These are phyloP conservation scores for Actinostola sp. DNA, from an alignment of 92 coral and sea anemone genomes.

Conservation along the genomic window DNA sequence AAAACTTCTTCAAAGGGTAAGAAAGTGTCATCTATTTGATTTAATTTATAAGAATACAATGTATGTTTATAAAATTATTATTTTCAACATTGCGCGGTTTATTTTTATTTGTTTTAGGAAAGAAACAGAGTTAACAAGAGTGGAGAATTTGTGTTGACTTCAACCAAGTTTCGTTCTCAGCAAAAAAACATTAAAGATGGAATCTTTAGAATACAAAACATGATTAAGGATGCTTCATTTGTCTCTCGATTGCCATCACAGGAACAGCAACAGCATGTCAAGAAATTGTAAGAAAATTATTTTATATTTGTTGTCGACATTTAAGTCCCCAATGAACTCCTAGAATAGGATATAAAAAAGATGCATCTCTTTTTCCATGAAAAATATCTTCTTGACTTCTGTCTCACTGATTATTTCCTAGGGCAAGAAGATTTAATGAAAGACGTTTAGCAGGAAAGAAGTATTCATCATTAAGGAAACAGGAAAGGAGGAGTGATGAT, in stretches of 20 bases:
- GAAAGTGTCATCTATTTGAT: not conserved
- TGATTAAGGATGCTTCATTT: slow-evolving; percentile 76
- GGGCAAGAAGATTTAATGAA: slow-evolving; percentile 70
- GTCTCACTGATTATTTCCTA: slow-evolving; percentile 29
- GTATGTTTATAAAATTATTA: too few relatives aligned
- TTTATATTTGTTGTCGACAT: too few relatives aligned
- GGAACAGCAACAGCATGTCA: slow-evolving; percentile 77
- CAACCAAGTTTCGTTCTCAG: slow-evolving; percentile 83
- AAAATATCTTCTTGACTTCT: not conserved
- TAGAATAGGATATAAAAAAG: not conserved
- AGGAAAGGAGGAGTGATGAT: slow-evolving; percentile 62
- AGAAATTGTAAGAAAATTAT: slow-evolving; percentile 82
- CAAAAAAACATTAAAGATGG: slow-evolving; percentile 87
- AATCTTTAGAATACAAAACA: slow-evolving; percentile 56
- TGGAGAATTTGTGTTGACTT: slow-evolving; percentile 80
- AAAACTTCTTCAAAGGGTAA: slow-evolving; percentile 73
- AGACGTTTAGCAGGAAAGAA: slow-evolving; percentile 76
- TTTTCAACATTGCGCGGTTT: not conserved
- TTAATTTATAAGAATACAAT: too few relatives aligned
- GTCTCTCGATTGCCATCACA: slow-evolving; percentile 74
- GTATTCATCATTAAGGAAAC: slow-evolving; percentile 66
- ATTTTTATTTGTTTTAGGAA: slow-evolving; percentile 53
- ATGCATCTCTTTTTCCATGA: not conserved
- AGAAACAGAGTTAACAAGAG: slow-evolving; percentile 76
- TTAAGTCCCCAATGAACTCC: not conserved